Conservation (phyloP, 92 coral and sea anemone species). For the Anthopleura xanthogrammica region DNA sequence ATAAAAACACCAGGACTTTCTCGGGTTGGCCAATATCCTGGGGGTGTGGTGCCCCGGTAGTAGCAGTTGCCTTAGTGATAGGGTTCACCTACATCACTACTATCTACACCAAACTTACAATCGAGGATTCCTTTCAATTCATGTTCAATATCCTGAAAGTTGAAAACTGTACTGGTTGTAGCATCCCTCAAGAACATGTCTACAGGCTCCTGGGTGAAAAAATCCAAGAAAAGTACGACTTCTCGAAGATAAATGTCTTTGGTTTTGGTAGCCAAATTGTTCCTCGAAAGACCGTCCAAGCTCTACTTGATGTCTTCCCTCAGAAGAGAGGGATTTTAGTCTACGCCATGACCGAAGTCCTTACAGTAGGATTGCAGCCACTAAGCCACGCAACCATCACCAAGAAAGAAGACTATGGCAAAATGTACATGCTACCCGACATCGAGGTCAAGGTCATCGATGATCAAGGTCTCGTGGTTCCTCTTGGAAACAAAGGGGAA, state of each 20-base stretch:
- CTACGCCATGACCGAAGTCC: slow-evolving; percentile 33
- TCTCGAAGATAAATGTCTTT: slow-evolving; percentile 7
- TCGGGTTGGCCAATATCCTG: slow-evolving; percentile 34
- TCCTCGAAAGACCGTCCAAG: slow-evolving; percentile 27
- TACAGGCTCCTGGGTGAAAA: slow-evolving; percentile 8
- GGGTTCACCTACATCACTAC: slow-evolving; percentile 19
- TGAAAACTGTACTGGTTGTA: slow-evolving; percentile 21
- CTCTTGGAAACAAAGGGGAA: slow-evolving; percentile 39
- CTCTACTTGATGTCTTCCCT: slow-evolving; percentile 32
- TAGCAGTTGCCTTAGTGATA: slow-evolving; percentile 7
- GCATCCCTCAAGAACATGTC: slow-evolving; percentile 27
- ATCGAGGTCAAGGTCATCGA: slow-evolving; percentile 43
- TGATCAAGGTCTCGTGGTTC: slow-evolving; percentile 29
- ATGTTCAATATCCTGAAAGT: slow-evolving; percentile 21
- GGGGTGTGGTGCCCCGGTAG: slow-evolving; percentile 31
- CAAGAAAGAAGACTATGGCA: slow-evolving; percentile 27
- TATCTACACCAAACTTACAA: slow-evolving; percentile 8
- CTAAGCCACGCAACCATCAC: slow-evolving; percentile 9
- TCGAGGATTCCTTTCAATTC: slow-evolving; percentile 13
- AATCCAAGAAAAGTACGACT: slow-evolving; percentile 13
- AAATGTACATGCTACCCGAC: slow-evolving; percentile 33
- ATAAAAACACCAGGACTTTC: slow-evolving; percentile 10
- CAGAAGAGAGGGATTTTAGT: slow-evolving; percentile 16
- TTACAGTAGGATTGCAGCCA: slow-evolving; percentile 25
- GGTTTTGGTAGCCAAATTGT: slow-evolving; percentile 43